Conservation (phyloP, 2,113 vertebrate species). For the Barnardius zonarius region DNA sequence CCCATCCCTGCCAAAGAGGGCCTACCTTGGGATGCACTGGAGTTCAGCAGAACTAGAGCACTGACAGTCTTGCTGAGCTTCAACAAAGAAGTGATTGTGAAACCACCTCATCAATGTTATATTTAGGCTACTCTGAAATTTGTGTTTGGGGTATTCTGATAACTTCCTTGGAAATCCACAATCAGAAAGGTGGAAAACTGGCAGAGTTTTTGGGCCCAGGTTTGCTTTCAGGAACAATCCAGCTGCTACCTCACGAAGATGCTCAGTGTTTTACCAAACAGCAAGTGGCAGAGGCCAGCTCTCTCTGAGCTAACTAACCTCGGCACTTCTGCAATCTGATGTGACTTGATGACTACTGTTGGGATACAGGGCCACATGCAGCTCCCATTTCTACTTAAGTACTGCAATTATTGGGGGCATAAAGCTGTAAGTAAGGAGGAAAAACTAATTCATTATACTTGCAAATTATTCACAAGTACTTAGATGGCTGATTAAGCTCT, state of each 20-base stretch:
- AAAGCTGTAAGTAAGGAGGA: neutral
- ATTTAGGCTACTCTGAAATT: neutral
- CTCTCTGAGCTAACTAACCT: fast-evolving
- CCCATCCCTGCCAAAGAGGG: neutral
- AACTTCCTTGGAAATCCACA: neutral
- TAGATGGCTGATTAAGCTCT: conserved; percentile 19
- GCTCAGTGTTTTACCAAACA: neutral
- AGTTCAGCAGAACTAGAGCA: fast-evolving
- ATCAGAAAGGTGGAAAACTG: neutral
- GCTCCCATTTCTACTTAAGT: neutral
- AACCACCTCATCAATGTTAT: neutral
- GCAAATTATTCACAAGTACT: conserved; percentile 14
- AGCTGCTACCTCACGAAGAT: neutral
- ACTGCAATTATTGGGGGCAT: neutral
- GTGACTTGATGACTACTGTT: neutral
- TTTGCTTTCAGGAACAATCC: neutral
- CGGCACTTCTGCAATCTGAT: neutral
- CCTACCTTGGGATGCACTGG: neutral
- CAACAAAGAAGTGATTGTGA: neutral
- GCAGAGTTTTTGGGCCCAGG: neutral
- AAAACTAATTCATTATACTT: conserved; percentile 25
- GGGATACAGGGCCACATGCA: neutral
- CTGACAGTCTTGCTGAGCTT: neutral
- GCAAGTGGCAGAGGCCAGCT: neutral
- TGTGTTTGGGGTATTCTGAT: neutral